Percentiles rank a stretch among this genome's conserved stretches.
Evolutionary conservation across 53 echinoderm and acorn worm genomes (phyloP).

Genomic region (Glandiceps talaboti): DNA sequence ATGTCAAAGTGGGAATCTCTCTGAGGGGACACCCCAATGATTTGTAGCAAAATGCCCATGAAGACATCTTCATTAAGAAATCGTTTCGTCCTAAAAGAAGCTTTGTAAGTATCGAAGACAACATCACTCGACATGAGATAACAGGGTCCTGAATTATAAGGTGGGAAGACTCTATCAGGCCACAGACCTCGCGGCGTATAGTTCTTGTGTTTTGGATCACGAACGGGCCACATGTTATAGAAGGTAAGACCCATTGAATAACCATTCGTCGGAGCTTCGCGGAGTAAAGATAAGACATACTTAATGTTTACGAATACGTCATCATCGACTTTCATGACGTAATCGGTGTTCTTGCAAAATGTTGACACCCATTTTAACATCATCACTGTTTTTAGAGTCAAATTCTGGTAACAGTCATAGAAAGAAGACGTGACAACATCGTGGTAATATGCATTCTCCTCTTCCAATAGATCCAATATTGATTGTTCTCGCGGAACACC

Average conservation of each 20-base stretch:
- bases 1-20: not conserved
- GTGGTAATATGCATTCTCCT: conserved; percentile 15
- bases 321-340: conserved; percentile 53
- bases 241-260: conserved; percentile 26
- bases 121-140: conserved; percentile 48
- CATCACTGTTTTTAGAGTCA: conserved; percentile 60
- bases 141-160: conserved; percentile 42
- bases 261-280: conserved; percentile 10
- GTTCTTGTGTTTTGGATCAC: conserved; percentile 31
- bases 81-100: conserved; percentile 30
- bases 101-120: conserved; percentile 22
- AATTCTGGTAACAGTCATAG: conserved; percentile 49
- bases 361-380: conserved; percentile 50
- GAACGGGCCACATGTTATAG: conserved; percentile 17
- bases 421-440: conserved; percentile 58
- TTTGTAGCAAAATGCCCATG: conserved; percentile 37
- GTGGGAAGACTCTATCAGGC: conserved; percentile 34
- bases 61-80: conserved; percentile 74
- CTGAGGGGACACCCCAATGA: conserved; percentile 14
- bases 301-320: conserved; percentile 52
- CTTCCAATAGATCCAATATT: conserved; percentile 18
- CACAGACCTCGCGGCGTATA: conserved; percentile 39
- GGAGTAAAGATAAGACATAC: conserved; percentile 25
- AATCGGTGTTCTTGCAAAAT: conserved; percentile 37
- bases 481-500: conserved; percentile 20